Base-by-base conservation (phyloP, 2,888 invertebrate species). In the Drosophila melanocephala region DNA sequence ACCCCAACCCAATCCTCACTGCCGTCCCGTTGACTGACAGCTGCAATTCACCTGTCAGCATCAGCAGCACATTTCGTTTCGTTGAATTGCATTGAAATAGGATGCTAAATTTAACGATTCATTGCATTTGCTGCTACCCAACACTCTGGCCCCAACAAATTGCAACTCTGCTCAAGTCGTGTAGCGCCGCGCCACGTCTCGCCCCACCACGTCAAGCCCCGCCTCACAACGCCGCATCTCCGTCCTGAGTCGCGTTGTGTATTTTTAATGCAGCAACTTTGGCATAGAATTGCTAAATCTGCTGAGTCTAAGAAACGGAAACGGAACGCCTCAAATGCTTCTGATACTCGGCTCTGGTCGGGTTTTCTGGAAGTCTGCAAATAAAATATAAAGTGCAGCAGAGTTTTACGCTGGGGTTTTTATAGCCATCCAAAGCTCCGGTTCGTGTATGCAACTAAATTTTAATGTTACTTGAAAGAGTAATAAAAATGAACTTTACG, bases 21-120 rank as follows among this genome's bases (percentile, higher is more conserved):
- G 53, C 73, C 70, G 55, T 69, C 22, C 71, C 52, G 52, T 53
- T 83, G 82, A 88, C 86, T 86, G 86, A 89, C 88, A 88, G 88
- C 82, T 81, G 82, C 85, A 89, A 89, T 89, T 89, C 87, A 87
- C 87, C 87, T 87, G 87, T 87, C 87, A 87, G 88, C 85, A 84
- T 74, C 82, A 84, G 79, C 72, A 69, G 69, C 58, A 69, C 69
- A 77, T 83, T 87, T 74, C 80, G 83, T 83, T 78, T 72, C 70
- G 78, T 79, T 79, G 79, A 83, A 89, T 87, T 83, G 86, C 89
- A 88, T 90, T 90, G 83, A 88, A 88, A 90, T 88, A 74, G 88
- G 87, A 87, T 89, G 90, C 90, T 87, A 89, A 87, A 89, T 89
- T 87, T 87, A 87, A 89, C 87, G 87, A 89, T 87, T 87, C 90